These are phyloP conservation scores for Apodemus speciosus DNA, from an alignment of 2,113 vertebrate species.

Conservation along the genomic window DNA sequence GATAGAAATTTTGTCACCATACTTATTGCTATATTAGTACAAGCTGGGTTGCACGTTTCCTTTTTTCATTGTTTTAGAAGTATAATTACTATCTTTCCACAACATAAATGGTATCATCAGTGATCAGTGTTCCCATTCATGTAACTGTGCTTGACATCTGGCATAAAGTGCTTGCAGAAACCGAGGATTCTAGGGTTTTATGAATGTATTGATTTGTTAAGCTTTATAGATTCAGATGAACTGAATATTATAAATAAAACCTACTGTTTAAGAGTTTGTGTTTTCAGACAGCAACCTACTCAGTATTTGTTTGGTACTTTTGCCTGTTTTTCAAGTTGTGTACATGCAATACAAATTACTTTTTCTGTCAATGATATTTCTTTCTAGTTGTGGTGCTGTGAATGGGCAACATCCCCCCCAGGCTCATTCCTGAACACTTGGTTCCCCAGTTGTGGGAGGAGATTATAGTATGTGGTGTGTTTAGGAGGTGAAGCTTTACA, in stretches of 20 bases:
- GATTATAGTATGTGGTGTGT: too few species aligned
- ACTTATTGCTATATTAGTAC: slow-evolving; percentile 78
- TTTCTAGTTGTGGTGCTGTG: too few species aligned
- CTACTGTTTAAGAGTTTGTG: background rate
- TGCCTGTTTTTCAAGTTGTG: background rate
- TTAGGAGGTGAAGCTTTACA: background rate
- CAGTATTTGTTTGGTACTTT: background rate
- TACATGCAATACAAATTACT: background rate
- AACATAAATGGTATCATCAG: slow-evolving; percentile 29
- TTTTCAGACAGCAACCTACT: background rate
- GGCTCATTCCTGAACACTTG: background rate
- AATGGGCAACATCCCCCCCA: background rate
- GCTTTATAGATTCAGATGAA: slow-evolving; percentile 63
- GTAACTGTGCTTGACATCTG: slow-evolving; percentile 27
- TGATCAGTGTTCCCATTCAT: slow-evolving; percentile 45
- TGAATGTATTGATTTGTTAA: slow-evolving; percentile 71
- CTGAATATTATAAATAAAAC: slow-evolving; percentile 56
- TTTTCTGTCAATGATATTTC: background rate
- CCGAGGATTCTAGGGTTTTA: slow-evolving; percentile 63
- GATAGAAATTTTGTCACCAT: slow-evolving; percentile 75
- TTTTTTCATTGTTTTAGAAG: slow-evolving; percentile 81
- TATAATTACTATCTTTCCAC: slow-evolving; percentile 40
- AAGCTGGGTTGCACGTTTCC: slow-evolving; percentile 74
- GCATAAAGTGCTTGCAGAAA: background rate
- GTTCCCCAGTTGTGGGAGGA: background rate